Conservation (phyloP, 1,140 invertebrate genomes). For the Drosophila dunni region DNA sequence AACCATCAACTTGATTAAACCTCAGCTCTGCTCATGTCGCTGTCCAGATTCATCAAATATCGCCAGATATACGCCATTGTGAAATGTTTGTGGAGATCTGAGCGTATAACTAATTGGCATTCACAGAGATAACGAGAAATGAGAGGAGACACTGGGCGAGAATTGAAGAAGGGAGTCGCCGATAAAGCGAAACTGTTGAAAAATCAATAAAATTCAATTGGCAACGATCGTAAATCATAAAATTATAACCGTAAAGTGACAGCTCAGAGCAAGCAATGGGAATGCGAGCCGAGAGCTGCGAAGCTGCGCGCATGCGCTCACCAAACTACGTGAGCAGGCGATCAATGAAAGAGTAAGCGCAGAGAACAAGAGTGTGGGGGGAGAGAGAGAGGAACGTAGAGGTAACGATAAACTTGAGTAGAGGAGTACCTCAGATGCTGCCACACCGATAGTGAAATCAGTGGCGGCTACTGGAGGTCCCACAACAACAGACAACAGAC, state of each 20-base stretch:
- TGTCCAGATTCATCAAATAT: background rate
- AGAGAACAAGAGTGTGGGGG: background rate
- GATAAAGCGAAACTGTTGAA: slow-evolving; percentile 69
- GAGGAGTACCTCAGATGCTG: slow-evolving; percentile 35
- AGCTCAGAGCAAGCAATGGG: slow-evolving; percentile 78
- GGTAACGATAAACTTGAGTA: background rate
- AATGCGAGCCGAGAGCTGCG: slow-evolving; percentile 63
- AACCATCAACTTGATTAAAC: background rate
- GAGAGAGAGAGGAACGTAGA: background rate
- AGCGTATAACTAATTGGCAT: slow-evolving; percentile 12
- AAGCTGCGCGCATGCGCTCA: slow-evolving; percentile 40
- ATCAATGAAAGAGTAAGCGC: slow-evolving; percentile 32
- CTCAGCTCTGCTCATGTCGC: background rate
- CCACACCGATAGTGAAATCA: slow-evolving; percentile 56
- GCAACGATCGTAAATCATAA: slow-evolving; percentile 81
- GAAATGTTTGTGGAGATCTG: slow-evolving; percentile 10
- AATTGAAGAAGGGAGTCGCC: slow-evolving; percentile 30
- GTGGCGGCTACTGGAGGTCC: slow-evolving; percentile 53
- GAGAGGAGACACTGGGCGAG: background rate
- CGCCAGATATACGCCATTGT: slow-evolving; percentile 7
- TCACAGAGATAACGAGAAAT: slow-evolving; percentile 15
- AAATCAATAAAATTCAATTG: slow-evolving; percentile 83
- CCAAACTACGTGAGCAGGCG: slow-evolving; percentile 44
- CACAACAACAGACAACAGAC: slow-evolving; percentile 10
- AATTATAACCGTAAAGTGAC: slow-evolving; percentile 84